Base-by-base conservation (phyloP, 2,888 invertebrate genomes). In the Nudaria mundana region DNA sequence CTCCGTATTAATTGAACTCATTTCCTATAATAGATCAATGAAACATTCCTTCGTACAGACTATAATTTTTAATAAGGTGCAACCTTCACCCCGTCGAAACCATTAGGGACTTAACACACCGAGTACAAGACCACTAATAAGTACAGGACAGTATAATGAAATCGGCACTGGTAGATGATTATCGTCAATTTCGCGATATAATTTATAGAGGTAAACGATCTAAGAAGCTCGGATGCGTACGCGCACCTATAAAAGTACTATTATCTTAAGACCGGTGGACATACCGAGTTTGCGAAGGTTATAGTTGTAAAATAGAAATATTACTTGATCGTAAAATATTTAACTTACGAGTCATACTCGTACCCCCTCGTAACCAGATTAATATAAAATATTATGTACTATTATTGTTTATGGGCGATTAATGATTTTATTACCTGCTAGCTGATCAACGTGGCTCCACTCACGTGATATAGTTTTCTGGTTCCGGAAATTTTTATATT, bases 151-250 rank as follows among this genome's bases (percentile, higher is more conserved):
- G 57, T 53, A 66, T 79, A 83, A 80, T 80, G 81, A 76, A 81
- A 81, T 73, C 52, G 52, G 34, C 61, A 52, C 57, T 52, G 63
- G 65, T 60, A 65, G 78, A 78, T 81, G 76, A 84, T 85, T 83
- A 81, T 81, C 76, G 73, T 63, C 71, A 77, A 78, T 81, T 77
- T 76, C 57, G 66, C 73, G 60, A 61, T 63, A 67, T 71, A 77
- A 81, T 77, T 83, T 83, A 83, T 75, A 49, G 71, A 70, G 48
- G 67, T 65, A 66, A 74, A 70, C 67, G 69, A 61, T 69, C 62
- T 66, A 63, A 59, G 54, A 64, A 57, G 65, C 67, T 53, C 55
- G 62, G 64, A 70, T 80, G 81, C 76, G 72, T 67, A 71, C 69
- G 79, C 76, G 72, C 51, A 34, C 29, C 67, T 76, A 76, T 80